These are phyloP conservation scores for Lateolabrax maculatus DNA, from an alignment of 2,797 vertebrate genomes.

Conservation along the genomic window DNA sequence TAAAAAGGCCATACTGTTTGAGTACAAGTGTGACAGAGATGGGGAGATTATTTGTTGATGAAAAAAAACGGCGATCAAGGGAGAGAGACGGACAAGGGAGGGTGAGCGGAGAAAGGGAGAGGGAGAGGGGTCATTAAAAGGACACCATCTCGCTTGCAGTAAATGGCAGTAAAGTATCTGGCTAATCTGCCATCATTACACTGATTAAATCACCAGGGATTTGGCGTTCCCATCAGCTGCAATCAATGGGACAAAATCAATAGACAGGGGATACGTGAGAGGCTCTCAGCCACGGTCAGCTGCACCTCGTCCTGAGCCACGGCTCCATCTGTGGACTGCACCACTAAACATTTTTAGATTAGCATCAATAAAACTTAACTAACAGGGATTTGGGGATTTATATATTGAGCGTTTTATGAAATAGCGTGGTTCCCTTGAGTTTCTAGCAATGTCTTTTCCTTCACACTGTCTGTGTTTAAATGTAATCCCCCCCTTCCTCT, in stretches of 20 bases:
- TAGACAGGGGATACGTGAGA: conserved; percentile 79
- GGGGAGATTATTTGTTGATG: conserved; percentile 68
- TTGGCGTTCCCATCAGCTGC: conserved; percentile 84
- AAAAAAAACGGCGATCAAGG: conserved; percentile 64
- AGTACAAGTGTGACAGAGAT: conserved; percentile 64
- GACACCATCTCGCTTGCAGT: conserved; percentile 82
- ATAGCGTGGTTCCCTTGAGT: conserved; percentile 43
- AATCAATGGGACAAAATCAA: conserved; percentile 87
- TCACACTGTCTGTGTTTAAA: conserved; percentile 62
- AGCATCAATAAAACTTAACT: conserved; percentile 60
- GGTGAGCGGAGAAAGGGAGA: conserved; percentile 55
- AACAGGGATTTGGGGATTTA: conserved; percentile 65
- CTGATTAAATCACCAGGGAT: conserved; percentile 89
- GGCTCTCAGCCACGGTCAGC: conserved; percentile 67
- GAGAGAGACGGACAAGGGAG: conserved; percentile 57
- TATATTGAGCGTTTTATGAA: conserved; percentile 60
- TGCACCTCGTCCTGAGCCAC: conserved; percentile 51
- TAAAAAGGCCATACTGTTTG: conserved; percentile 35
- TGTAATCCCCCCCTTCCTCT: conserved; percentile 48
- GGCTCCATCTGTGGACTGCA: conserved; percentile 49
- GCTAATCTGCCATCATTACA: conserved; percentile 87
- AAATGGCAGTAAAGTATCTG: conserved; percentile 86
- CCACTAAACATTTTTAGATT: conserved; percentile 55
- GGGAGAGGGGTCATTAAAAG: conserved; percentile 85
- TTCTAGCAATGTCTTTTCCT: conserved; percentile 53